Conservation (phyloP, 2,888 invertebrate genomes). For the Eupeodes latifasciatus region DNA sequence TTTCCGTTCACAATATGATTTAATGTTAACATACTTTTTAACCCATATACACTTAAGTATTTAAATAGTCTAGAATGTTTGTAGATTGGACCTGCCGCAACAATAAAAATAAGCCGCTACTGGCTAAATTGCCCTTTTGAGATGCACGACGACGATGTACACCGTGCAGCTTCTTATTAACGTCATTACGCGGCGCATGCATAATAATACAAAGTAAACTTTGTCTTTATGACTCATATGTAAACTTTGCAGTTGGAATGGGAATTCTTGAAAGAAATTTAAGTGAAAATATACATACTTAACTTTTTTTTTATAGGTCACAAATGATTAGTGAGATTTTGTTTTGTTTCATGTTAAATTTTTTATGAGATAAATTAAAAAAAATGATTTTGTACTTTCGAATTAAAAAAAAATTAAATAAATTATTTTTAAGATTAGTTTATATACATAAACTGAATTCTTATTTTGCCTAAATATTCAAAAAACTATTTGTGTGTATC, state of each 20-base stretch:
- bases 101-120: slow-evolving; percentile 34
- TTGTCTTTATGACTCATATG: slow-evolving; percentile 47
- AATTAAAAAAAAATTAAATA: too few relatives aligned
- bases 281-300: neutral
- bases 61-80: slow-evolving; percentile 32
- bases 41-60: slow-evolving; percentile 33
- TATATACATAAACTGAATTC: too few relatives aligned
- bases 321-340: neutral
- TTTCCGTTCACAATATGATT: slow-evolving; percentile 30
- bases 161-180: neutral
- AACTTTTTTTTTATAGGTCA: slow-evolving; percentile 37
- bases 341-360: neutral
- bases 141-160: neutral
- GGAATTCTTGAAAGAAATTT: slow-evolving; percentile 17
- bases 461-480: too few relatives aligned
- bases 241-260: slow-evolving; percentile 14
- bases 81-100: neutral
- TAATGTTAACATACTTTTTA: slow-evolving; percentile 23
- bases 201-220: slow-evolving; percentile 29
- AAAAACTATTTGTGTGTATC: too few relatives aligned
- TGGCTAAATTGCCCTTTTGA: slow-evolving; percentile 37
- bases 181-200: slow-evolving; percentile 29
- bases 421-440: too few relatives aligned
- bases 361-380: neutral
- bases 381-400: too few relatives aligned